Percentiles rank a stretch among this genome's conserved stretches.
Conservation (phyloP, 1,140 invertebrate genomes). For the Andricus grossulariae region DNA sequence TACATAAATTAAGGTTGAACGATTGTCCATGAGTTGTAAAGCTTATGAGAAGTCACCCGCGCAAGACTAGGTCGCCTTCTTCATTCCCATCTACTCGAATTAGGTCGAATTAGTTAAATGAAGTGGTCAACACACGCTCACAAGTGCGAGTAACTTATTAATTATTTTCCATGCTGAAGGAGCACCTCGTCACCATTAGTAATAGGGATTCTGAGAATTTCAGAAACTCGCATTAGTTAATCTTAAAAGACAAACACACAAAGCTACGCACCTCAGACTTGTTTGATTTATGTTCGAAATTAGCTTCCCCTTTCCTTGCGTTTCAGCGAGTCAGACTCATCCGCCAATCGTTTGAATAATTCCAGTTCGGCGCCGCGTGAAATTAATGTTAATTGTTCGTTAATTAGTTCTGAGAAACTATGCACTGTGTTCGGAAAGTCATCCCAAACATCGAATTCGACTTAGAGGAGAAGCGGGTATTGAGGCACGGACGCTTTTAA, state of each 20-base stretch:
- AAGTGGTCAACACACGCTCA: too few relatives aligned
- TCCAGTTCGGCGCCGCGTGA: constrained; percentile 23
- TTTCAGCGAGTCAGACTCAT: constrained; percentile 21
- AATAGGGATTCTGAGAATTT: constrained; percentile 1
- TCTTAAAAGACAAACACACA: not conserved
- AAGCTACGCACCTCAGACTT: not conserved
- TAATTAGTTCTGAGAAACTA: constrained; percentile 28
- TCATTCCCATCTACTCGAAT: too few relatives aligned
- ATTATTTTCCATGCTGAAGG: too few relatives aligned
- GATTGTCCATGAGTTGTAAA: too few relatives aligned
- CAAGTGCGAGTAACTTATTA: too few relatives aligned
- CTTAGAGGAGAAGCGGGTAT: not conserved
- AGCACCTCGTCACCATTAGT: not conserved
- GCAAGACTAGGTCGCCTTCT: too few relatives aligned
- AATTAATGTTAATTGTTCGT: constrained; percentile 29
- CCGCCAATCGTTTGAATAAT: constrained; percentile 26
- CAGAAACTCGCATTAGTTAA: not conserved
- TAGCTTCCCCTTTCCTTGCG: constrained; percentile 3
- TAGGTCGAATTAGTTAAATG: too few relatives aligned
- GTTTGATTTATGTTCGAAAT: constrained; percentile 24
- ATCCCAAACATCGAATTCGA: constrained; percentile 22
- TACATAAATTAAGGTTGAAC: too few relatives aligned
- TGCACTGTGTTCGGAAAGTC: constrained; percentile 21
- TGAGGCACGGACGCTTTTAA: too few relatives aligned
- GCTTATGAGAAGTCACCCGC: too few relatives aligned